Base-by-base conservation (phyloP, 2,797 vertebrate genomes). In the Tauraco hartlaubi region DNA sequence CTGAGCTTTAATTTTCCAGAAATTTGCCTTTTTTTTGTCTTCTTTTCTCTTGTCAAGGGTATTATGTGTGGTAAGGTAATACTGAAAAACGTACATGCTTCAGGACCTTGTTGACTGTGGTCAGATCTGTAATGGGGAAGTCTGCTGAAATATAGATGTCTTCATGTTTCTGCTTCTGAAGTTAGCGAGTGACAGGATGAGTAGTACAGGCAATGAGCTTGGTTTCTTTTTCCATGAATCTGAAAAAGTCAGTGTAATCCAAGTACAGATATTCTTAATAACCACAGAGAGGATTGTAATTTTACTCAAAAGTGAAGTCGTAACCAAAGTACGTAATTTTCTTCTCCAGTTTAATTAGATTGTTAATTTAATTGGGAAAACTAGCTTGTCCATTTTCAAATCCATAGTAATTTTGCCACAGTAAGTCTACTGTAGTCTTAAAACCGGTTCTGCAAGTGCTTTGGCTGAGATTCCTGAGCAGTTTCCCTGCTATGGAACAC, bases 281-380 rank as follows among this genome's bases (percentile, higher is more conserved):
- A 68, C 54, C 37, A 17, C 14, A 4, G 9, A 39, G 23, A 76
- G 39, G 7, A 18, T 69, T 87, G 59, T 44, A 75, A 82, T 85
- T 75, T 71, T 82, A 46, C 15, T 76, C 39, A 33, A 31, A 84
- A 85, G 20, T 81, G 31, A 91, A 85, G 31, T 41, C 21, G 25
- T 80, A 62, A 63, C 0, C 1, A 55, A 73, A 9, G 2, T 44
- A 84, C 73, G 39, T 71, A 15, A 54, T 76, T 76, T 83, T 44
- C 22, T 69, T 82, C 25, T 68, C 19, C 21, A 23, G 12, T 55
- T 62, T 87, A 82, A 43, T 90, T 91, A 85, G 18, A 43, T 54
- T 67, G 49, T 85, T 92, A 91, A 74, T 94, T 94, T 72, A 72
- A 85, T 68, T 58, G 49, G 23, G n/a, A 90, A 88, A 88, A 77